These are phyloP conservation scores for Philereme vetulata DNA, from an alignment of 2,888 invertebrate species.

Conservation along the genomic window DNA sequence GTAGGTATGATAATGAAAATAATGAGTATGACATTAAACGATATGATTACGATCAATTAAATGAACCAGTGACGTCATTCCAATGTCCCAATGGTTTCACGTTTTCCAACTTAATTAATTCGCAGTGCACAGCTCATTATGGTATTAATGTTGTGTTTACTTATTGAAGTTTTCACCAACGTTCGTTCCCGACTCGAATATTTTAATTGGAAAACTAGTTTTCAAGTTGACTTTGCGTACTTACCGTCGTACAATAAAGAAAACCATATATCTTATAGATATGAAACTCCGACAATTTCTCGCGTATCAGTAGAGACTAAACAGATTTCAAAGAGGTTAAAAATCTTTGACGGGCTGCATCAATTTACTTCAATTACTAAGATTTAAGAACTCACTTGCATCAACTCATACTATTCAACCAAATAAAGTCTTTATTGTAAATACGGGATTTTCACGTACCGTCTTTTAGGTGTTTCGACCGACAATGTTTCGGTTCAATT, in stretches of 20 bases:
- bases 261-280: slow-evolving; percentile 10
- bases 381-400: too few relatives aligned
- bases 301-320: too few relatives aligned
- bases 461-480: too few relatives aligned
- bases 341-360: too few relatives aligned
- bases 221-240: slow-evolving; percentile 45
- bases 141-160: slow-evolving; percentile 43
- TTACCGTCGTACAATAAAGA: slow-evolving; percentile 10
- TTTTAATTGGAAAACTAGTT: slow-evolving; percentile 61
- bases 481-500: too few relatives aligned
- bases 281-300: slow-evolving; percentile 3
- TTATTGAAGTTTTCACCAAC: slow-evolving; percentile 44
- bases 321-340: too few relatives aligned
- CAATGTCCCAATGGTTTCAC: slow-evolving; percentile 24
- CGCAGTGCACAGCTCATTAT: slow-evolving; percentile 39
- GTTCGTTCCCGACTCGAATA: slow-evolving; percentile 49
- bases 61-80: background rate
- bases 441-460: too few relatives aligned
- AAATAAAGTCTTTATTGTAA: too few relatives aligned
- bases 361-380: too few relatives aligned
- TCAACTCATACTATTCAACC: too few relatives aligned
- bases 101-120: slow-evolving; percentile 41
- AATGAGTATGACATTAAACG: too few relatives aligned
- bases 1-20: too few relatives aligned
- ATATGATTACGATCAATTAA: background rate